These are phyloP conservation scores for Rhinolophus ferrumequinum DNA, from an alignment of 2,113 vertebrate species.

Conservation along the genomic window DNA sequence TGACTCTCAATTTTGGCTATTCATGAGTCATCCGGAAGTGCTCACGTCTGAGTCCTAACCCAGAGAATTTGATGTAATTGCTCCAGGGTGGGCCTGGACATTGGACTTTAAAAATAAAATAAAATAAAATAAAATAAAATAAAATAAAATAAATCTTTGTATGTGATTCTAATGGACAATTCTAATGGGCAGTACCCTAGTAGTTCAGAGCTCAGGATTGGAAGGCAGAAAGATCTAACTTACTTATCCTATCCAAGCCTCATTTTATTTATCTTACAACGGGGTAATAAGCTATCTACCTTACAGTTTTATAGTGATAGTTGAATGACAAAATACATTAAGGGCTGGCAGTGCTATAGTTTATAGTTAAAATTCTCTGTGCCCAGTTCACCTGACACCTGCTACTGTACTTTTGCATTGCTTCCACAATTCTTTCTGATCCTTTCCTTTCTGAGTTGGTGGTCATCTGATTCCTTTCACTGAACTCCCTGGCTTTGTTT, in stretches of 20 bases:
- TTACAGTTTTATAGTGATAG: background rate
- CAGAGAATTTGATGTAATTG: slow-evolving; percentile 12
- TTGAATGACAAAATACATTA: background rate
- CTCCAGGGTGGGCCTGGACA: background rate
- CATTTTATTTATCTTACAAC: background rate
- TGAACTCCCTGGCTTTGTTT: background rate
- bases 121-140: background rate
- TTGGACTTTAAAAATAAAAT: background rate
- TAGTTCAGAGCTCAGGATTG: background rate
- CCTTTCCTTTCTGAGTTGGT: background rate
- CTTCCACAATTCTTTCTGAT: background rate
- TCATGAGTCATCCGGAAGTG: background rate
- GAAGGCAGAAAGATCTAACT: background rate
- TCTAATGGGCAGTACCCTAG: background rate
- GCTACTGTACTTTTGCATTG: background rate
- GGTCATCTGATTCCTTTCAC: background rate
- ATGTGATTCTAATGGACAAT: background rate
- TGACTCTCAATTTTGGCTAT: background rate
- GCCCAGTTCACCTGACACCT: background rate
- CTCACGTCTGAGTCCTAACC: background rate
- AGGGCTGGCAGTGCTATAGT: background rate
- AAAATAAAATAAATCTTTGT: background rate
- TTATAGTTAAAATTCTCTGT: background rate
- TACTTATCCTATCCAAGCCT: background rate
- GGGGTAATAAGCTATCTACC: background rate